Evolutionary conservation across 2,888 invertebrate species (phyloP), one percentile per base, ranked within the genome.

Genomic region (Amphimallon solstitiale): DNA sequence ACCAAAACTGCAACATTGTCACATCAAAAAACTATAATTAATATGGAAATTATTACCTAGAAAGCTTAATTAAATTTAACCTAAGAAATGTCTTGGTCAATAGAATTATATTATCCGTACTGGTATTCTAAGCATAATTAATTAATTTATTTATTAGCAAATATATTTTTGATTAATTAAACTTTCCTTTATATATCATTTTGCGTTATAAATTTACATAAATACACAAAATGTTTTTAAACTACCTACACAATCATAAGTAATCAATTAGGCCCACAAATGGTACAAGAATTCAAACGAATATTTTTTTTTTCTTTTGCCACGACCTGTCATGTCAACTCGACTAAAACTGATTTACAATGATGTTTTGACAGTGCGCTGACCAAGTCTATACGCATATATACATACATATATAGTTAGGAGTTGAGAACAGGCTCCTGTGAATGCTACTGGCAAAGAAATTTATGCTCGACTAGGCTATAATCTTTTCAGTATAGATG

Each of bases 401-500:
- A 59, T 43, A 43, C 29, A 15, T 12, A 29, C 29, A 15, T 12
- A 29, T 43, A 59, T 56, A 56, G 40, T 56, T 40, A 59, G 29
- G 14, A 43, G 12, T 59, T 43, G 29, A 40, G 43, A 40, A 10
- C 23, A 54, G 54, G 21, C 19, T 7, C 40, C 38, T 21, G 19
- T 40, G 12, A 38, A 38, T 54, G 37, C 54, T 54, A 23, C 21
- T 62, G 61, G 60, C 62, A 63, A 48, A 59, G 62, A 67, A 72
- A 74, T 73, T 73, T 71, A 69, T 74, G 71, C 68, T 63, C 74
- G 71, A 56, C 68, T 69, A 68, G 68, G 71, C 66, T 69, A 72
- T 74, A 75, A 75, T 76, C 76, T 75, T 72, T 72, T 71, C 73
- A 71, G 74, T 72, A 74, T 76, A 76, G 77, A 78, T 77, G 78